Percentiles rank a stretch among this genome's conserved stretches.
phyloP scores from a whole-genome alignment of 2,113 vertebrate species.

The Varanus komodoensis region DNA sequence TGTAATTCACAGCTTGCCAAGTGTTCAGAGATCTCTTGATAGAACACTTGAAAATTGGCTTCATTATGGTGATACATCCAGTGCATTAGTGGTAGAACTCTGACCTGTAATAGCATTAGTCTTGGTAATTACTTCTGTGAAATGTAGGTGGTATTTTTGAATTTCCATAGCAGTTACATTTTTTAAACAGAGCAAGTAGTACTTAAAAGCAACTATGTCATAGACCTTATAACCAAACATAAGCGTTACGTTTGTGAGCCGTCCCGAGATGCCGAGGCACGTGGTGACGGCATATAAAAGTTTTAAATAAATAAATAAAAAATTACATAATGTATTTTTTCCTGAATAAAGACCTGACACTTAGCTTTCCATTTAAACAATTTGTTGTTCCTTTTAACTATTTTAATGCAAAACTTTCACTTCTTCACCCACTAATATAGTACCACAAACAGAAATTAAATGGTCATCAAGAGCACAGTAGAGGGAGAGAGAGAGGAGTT shows the following conservation, averaged over 20 bases:
- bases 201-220: neutral
- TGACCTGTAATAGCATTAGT: neutral
- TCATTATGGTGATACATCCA: slow-evolving; percentile 1
- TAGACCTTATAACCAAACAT: neutral
- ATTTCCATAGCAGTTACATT: neutral
- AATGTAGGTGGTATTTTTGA: neutral
- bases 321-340: fast-evolving
- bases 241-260: neutral
- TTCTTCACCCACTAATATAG: neutral
- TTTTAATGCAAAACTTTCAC: neutral
- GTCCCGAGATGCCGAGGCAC: no score
- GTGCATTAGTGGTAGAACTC: slow-evolving; percentile 49
- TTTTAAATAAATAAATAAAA: fast-evolving
- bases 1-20: neutral
- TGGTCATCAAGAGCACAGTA: neutral
- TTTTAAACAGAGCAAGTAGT: neutral
- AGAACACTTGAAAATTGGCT: neutral
- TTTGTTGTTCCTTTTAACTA: neutral
- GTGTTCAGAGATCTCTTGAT: neutral
- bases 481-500: neutral
- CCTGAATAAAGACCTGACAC: neutral
- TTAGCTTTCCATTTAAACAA: no score
- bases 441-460: neutral
- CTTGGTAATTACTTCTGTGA: neutral
- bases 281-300: no score